Evolutionary conservation across 2,888 invertebrate genomes (phyloP).

Genomic region (Cephus pygmeus): DNA sequence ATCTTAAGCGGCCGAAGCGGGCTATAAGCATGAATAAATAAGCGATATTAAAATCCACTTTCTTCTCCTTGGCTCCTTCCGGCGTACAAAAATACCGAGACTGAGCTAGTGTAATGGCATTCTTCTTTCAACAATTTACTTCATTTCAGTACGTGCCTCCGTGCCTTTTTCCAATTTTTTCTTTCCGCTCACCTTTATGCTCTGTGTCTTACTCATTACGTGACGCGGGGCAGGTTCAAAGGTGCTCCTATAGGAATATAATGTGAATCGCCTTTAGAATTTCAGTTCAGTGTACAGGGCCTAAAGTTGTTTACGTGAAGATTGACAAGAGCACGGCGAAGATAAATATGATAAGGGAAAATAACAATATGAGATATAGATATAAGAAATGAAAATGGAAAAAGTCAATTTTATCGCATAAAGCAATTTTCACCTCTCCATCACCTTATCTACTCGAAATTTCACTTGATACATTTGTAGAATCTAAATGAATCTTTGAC

Average conservation of each 20-base stretch:
- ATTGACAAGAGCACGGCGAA: background rate
- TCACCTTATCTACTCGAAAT: background rate
- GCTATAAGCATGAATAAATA: slow-evolving; percentile 49
- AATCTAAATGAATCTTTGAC: background rate
- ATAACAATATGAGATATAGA: background rate
- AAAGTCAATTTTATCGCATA: background rate
- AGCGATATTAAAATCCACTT: slow-evolving; percentile 51
- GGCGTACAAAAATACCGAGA: background rate
- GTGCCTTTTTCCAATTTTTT: slow-evolving; percentile 10
- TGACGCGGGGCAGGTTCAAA: background rate
- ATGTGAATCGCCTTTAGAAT: background rate
- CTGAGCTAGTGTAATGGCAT: slow-evolving; percentile 38
- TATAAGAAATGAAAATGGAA: background rate
- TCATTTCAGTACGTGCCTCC: slow-evolving; percentile 16
- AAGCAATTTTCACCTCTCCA: background rate
- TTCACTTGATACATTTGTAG: background rate
- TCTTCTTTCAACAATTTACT: slow-evolving; percentile 41
- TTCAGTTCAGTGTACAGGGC: background rate
- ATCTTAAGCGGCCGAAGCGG: slow-evolving; percentile 39
- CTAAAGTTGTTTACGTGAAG: background rate
- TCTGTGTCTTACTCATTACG: slow-evolving; percentile 2
- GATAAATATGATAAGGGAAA: background rate
- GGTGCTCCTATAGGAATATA: background rate
- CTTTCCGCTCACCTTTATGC: slow-evolving; percentile 15
- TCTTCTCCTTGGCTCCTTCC: slow-evolving; percentile 22